Evolutionary conservation across 2,797 vertebrate species (phyloP).

Genomic region (Acanthiza pusilla): DNA sequence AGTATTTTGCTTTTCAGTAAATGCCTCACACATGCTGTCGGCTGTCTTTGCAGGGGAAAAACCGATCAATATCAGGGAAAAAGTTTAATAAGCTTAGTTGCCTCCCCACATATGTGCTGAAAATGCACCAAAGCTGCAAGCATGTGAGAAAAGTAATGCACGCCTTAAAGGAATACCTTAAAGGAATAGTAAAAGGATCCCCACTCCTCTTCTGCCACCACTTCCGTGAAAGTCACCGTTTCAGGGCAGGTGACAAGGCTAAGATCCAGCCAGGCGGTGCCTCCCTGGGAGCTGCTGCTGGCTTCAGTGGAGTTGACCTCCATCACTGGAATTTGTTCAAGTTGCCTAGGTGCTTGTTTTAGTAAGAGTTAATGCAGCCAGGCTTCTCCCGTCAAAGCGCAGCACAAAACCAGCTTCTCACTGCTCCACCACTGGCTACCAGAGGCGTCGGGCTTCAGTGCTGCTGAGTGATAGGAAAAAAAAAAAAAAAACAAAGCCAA

Average conservation of each 20-base stretch:
- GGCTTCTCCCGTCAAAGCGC: not conserved
- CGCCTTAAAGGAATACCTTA: slow-evolving; percentile 72
- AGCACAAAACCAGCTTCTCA: slow-evolving; percentile 40
- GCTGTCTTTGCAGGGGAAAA: not conserved
- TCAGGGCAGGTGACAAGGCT: slow-evolving; percentile 53
- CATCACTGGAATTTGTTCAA: slow-evolving; percentile 39
- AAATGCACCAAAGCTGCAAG: not conserved
- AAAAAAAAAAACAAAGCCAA: not conserved
- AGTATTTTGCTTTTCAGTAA: not conserved
- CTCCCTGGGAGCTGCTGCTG: slow-evolving; percentile 17
- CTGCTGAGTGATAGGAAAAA: not conserved
- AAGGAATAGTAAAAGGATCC: slow-evolving; percentile 75
- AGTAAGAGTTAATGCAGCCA: slow-evolving; percentile 1
- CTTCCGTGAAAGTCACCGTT: slow-evolving; percentile 50
- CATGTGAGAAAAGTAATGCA: not conserved
- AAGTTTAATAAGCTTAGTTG: not conserved
- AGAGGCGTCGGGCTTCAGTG: slow-evolving; percentile 47
- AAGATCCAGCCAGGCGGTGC: not conserved
- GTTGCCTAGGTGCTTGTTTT: not conserved
- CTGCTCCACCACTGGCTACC: slow-evolving; percentile 47
- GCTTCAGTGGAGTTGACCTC: slow-evolving; percentile 40
- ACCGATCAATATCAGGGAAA: not conserved
- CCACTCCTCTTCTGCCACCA: slow-evolving; percentile 58
- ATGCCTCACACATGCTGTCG: not conserved
- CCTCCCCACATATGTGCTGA: not conserved